These are phyloP conservation scores for Forbesichthys agassizii DNA, from an alignment of 2,113 vertebrate species.

Conservation along the genomic window DNA sequence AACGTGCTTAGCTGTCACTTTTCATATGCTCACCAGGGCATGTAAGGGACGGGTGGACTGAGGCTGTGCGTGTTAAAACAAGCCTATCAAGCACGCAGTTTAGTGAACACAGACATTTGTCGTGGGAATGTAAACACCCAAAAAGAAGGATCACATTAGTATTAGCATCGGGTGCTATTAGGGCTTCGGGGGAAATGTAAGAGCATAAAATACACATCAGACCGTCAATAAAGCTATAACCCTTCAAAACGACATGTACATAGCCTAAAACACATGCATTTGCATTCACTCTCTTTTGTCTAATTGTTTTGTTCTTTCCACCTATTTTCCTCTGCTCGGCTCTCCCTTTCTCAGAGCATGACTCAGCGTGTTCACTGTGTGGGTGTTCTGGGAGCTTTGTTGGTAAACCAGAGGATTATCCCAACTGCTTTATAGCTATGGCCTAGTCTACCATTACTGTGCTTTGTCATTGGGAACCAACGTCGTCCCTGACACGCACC, in stretches of 20 bases:
- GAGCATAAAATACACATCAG: too few relatives aligned
- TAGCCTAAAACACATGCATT: too few relatives aligned
- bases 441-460: conserved; percentile 58
- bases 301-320: conserved; percentile 13
- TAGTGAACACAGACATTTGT: neutral
- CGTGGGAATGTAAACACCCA: conserved; percentile 34
- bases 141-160: neutral
- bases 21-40: conserved; percentile 47
- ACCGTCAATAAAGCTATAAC: too few relatives aligned
- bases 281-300: neutral
- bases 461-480: conserved; percentile 62
- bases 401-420: conserved; percentile 68
- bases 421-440: conserved; percentile 66
- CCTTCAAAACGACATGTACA: too few relatives aligned
- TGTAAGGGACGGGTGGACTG: conserved; percentile 18
- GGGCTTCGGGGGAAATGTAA: neutral
- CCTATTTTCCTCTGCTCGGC: neutral
- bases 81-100: conserved; percentile 24
- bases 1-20: conserved; percentile 60
- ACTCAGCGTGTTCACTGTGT: conserved; percentile 48
- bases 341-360: conserved; percentile 32
- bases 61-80: conserved; percentile 48
- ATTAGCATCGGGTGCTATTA: neutral
- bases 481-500: conserved; percentile 61
- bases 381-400: conserved; percentile 66